A percentile compares a stretch with the other conserved stretches of the same genome.
These are phyloP conservation scores for Myotis davidii DNA, from an alignment of 2,113 vertebrate species.

Conservation along the genomic window DNA sequence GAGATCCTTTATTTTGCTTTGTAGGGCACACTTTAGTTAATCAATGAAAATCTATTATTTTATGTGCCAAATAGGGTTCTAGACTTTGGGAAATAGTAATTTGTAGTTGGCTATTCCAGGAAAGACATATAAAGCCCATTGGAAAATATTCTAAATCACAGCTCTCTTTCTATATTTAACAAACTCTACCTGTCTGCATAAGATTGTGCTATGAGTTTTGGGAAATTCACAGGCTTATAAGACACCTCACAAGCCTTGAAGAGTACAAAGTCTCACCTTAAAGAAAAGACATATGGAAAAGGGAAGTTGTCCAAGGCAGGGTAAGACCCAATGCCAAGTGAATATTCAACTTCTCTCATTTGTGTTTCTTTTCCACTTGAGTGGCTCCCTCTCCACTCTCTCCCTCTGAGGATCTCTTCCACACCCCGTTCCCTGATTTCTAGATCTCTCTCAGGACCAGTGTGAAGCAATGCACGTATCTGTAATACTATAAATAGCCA, in stretches of 20 bases:
- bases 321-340: neutral
- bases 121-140: neutral
- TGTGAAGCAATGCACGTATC: neutral
- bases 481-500: neutral
- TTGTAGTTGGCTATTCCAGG: neutral
- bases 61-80: neutral
- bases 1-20: neutral
- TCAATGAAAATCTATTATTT: constrained; percentile 18
- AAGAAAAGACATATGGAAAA: neutral
- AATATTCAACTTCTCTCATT: neutral
- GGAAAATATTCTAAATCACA: constrained; percentile 26
- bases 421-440: neutral
- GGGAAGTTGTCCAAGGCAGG: neutral
- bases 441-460: neutral
- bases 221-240: neutral
- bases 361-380: constrained; percentile 8
- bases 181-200: neutral
- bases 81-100: constrained; percentile 33
- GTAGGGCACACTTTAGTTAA: neutral
- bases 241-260: neutral
- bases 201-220: neutral
- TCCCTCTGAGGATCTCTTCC: neutral
- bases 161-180: neutral
- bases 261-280: neutral
- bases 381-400: neutral